Base-by-base conservation (phyloP, 2,113 vertebrate species). In the Physeter macrocephalus region DNA sequence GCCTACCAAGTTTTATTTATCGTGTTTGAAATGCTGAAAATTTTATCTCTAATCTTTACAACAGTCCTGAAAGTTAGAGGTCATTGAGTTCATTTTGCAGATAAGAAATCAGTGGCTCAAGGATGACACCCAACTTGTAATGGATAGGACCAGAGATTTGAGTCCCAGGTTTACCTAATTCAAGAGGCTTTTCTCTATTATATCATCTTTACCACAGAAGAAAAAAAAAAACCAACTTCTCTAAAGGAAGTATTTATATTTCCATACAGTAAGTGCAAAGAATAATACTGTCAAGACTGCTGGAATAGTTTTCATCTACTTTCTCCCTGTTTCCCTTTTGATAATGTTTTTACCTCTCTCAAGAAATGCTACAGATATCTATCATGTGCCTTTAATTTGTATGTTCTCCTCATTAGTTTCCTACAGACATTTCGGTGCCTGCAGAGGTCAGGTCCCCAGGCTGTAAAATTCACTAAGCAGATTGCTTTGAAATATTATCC, bases 401-500 rank as follows among this genome's bases (percentile, higher is more conserved):
- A 93, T 71, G 93, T 97, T 88, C 90, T 57, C 46, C 62, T 75
- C 12, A 78, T 96, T 98, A 96, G 94, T 59, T 96, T 96, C 94
- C 84, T 93, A 88, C 29, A 95, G 97, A 54, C 64, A 86, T 95
- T 98, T 66, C 13, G 66, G 66, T 97, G 25, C 95, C 97, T 98
- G 93, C 66, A 97, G 89, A 95, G 97, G 93, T 92, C 97, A 98
- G 96, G 95, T 95, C 97, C 95, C 94, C 89, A 95, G 93, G 74
- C 95, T 97, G 36, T 92, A 96, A 98, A 98, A 97, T 80, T 94
- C 81, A 91, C 72, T 54, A 91, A 96, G 87, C 90, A 96, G 74
- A 97, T 97, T 98, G 96, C 81, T 96, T 88, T 97, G 96, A 94
- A 97, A 97, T 97, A 96, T 88, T 96, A 78, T 96, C 77, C 90